Conservation (phyloP, 2,113 vertebrate genomes). For the Pimephales promelas region DNA sequence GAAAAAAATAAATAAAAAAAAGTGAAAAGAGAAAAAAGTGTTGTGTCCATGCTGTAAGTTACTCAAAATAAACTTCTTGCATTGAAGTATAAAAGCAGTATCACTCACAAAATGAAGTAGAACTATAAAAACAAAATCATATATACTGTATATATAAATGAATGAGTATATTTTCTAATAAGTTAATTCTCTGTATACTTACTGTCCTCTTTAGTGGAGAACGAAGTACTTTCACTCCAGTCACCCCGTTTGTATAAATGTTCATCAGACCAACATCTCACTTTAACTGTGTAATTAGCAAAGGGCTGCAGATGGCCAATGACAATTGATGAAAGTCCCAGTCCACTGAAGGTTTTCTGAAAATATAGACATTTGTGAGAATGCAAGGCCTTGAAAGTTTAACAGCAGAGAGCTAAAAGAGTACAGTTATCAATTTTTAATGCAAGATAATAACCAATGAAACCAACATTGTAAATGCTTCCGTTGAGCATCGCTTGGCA, state of each 20-base stretch:
- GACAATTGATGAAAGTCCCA: not conserved
- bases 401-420: not conserved
- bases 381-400: not conserved
- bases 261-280: slow-evolving; percentile 61
- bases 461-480: slow-evolving; percentile 16
- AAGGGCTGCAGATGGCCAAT: slow-evolving; percentile 40
- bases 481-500: slow-evolving; percentile 60
- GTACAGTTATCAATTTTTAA: not conserved
- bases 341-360: slow-evolving; percentile 36
- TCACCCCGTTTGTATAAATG: slow-evolving; percentile 71
- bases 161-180: not conserved
- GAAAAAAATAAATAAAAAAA: not conserved
- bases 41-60: not conserved
- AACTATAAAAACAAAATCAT: not conserved
- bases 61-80: not conserved
- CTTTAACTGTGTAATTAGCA: not conserved
- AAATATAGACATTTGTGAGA: not conserved
- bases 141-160: not conserved
- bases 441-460: not conserved
- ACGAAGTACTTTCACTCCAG: slow-evolving; percentile 56
- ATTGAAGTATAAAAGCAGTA: not conserved
- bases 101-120: not conserved
- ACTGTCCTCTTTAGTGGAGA: slow-evolving; percentile 66
- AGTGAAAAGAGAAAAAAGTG: too few species aligned
- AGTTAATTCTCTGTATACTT: slow-evolving; percentile 42